Evolutionary conservation across 2,888 invertebrate genomes (phyloP).

Genomic region (Augochlorella aurata): DNA sequence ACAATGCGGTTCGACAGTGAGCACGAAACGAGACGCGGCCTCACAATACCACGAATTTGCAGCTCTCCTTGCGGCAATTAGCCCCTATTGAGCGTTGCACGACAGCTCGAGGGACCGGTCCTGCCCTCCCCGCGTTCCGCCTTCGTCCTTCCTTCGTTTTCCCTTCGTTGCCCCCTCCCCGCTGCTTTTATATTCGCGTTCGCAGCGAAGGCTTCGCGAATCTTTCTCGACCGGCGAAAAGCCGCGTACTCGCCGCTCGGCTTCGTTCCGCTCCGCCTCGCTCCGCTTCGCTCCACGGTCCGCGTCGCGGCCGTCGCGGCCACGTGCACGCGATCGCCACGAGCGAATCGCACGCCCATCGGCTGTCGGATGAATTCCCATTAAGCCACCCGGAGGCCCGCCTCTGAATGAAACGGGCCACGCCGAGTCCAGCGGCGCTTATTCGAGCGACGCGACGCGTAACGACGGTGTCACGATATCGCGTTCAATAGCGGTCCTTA

Average conservation of each 20-base stretch:
- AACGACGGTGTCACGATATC: conserved; percentile 35
- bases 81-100: conserved; percentile 67
- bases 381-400: conserved; percentile 47
- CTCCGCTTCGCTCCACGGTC: neutral
- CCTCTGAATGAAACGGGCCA: conserved; percentile 45
- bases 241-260: neutral
- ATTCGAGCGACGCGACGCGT: conserved; percentile 12
- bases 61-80: conserved; percentile 69
- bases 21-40: conserved; percentile 58
- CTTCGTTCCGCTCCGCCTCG: too few relatives aligned
- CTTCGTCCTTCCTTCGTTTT: conserved; percentile 4
- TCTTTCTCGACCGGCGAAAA: conserved; percentile 50
- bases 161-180: neutral
- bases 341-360: conserved; percentile 60
- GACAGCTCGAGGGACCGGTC: conserved; percentile 58
- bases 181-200: neutral
- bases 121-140: conserved; percentile 36
- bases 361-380: conserved; percentile 67
- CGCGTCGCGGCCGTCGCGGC: conserved; percentile 43
- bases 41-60: conserved; percentile 69
- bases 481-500: conserved; percentile 44
- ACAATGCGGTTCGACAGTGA: conserved; percentile 59
- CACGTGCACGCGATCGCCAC: conserved; percentile 64
- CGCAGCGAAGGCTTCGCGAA: conserved; percentile 1
- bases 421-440: neutral